Percentiles rank a stretch among this genome's conserved stretches.
Evolutionary conservation across 2,113 vertebrate species (phyloP).

Genomic region (Cebus imitator): DNA sequence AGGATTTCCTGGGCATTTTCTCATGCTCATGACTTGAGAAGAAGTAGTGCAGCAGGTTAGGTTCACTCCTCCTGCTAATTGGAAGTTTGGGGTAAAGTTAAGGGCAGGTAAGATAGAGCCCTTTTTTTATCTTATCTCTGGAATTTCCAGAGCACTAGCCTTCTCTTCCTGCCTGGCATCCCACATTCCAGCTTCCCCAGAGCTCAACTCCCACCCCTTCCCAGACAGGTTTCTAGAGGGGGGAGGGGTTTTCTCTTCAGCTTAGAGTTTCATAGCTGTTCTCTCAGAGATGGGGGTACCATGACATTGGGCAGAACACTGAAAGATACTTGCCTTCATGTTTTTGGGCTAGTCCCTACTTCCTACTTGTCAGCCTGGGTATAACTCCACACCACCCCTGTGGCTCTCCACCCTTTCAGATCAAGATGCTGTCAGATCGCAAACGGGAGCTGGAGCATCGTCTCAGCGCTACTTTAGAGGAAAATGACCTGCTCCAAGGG

Average conservation of each 20-base stretch:
- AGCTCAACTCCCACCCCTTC: constrained; percentile 65
- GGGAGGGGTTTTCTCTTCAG: constrained; percentile 52
- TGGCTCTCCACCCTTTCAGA: constrained; percentile 83
- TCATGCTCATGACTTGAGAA: neutral
- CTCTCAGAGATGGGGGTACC: neutral
- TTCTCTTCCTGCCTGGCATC: constrained; percentile 74
- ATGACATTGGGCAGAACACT: neutral
- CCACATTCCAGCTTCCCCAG: constrained; percentile 68
- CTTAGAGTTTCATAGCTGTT: neutral
- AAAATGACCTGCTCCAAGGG: constrained; percentile 94
- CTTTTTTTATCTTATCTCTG: constrained; percentile 53
- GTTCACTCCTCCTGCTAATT: neutral
- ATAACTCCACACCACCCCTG: neutral
- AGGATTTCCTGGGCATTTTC: neutral
- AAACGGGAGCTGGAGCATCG: constrained; percentile 95
- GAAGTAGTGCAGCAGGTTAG: neutral
- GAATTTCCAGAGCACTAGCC: constrained; percentile 62
- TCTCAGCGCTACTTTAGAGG: constrained; percentile 91
- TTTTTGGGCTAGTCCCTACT: neutral
- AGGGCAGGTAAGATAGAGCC: neutral
- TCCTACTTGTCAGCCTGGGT: neutral
- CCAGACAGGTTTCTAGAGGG: constrained; percentile 25
- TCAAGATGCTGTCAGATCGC: constrained; percentile 96
- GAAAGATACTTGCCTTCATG: neutral
- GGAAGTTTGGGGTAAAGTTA: neutral